Conservation (phyloP, 2,797 vertebrate genomes). For the Smutsia temminckii region DNA sequence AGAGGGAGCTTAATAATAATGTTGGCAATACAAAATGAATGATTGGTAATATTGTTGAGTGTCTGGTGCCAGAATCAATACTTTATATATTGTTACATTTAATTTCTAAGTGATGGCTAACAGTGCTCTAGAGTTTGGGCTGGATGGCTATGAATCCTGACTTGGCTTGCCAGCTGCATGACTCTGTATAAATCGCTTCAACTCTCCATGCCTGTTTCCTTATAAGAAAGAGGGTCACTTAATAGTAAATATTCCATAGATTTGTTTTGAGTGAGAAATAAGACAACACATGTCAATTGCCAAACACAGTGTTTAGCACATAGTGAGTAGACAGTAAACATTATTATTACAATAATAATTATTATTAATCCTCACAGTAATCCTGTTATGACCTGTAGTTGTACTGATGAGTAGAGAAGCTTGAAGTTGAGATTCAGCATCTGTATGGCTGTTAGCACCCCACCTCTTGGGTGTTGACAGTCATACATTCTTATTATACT, state of each 20-base stretch:
- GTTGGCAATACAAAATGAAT: not conserved
- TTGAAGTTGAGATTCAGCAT: not conserved
- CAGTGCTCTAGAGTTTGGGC: not conserved
- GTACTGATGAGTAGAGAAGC: not conserved
- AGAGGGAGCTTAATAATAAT: not conserved
- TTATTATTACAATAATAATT: not conserved
- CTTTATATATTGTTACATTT: not conserved
- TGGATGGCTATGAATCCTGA: not conserved
- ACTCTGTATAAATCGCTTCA: not conserved
- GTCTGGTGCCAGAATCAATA: slow-evolving; percentile 20
- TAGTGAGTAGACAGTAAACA: not conserved
- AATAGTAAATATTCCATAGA: not conserved
- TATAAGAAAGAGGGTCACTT: not conserved
- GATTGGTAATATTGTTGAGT: not conserved
- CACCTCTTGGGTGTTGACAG: not conserved
- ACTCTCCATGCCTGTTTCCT: not conserved
- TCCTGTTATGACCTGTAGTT: not conserved
- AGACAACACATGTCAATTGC: not conserved
- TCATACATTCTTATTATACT: not conserved
- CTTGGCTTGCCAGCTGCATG: not conserved
- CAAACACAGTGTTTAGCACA: not conserved
- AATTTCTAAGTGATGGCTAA: not conserved
- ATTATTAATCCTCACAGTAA: not conserved
- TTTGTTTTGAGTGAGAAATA: not conserved
- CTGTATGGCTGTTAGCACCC: not conserved